phyloP scores from a whole-genome alignment of 1,140 invertebrate genomes.

The Leguminivora glycinivorella region DNA sequence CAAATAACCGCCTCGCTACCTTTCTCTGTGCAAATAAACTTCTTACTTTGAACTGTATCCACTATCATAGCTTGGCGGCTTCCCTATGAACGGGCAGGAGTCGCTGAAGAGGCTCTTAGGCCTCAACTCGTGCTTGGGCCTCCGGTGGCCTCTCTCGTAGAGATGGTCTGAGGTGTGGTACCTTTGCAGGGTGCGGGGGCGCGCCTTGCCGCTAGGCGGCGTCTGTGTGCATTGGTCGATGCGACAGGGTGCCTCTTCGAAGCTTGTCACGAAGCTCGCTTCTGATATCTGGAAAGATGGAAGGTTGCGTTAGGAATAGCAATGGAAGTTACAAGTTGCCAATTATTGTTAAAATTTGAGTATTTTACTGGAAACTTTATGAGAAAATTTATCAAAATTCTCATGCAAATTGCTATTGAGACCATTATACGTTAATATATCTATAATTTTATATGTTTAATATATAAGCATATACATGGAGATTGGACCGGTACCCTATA shows the following conservation, averaged over 20 bases:
- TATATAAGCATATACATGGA: too few relatives aligned
- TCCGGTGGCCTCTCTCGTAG: constrained; percentile 54
- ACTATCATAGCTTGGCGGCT: constrained; percentile 66
- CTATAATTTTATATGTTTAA: too few relatives aligned
- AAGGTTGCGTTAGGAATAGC: background rate
- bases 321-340: too few relatives aligned
- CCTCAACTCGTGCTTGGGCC: constrained; percentile 47
- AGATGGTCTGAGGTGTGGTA: constrained; percentile 71
- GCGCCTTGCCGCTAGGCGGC: constrained; percentile 59
- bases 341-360: too few relatives aligned
- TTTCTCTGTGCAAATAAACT: background rate
- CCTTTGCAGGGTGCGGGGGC: constrained; percentile 64
- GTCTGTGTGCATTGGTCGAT: constrained; percentile 73
- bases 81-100: constrained; percentile 58
- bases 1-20: background rate
- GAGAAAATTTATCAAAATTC: too few relatives aligned
- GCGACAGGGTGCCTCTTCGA: constrained; percentile 57
- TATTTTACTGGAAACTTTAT: too few relatives aligned
- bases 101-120: constrained; percentile 64
- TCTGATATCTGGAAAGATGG: constrained; percentile 63
- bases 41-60: constrained; percentile 62
- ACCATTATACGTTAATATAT: too few relatives aligned
- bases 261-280: constrained; percentile 69
- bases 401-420: too few relatives aligned
- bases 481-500: too few relatives aligned